phyloP scores from a whole-genome alignment of 2,888 invertebrate genomes.

The Zonitis immaculata region DNA sequence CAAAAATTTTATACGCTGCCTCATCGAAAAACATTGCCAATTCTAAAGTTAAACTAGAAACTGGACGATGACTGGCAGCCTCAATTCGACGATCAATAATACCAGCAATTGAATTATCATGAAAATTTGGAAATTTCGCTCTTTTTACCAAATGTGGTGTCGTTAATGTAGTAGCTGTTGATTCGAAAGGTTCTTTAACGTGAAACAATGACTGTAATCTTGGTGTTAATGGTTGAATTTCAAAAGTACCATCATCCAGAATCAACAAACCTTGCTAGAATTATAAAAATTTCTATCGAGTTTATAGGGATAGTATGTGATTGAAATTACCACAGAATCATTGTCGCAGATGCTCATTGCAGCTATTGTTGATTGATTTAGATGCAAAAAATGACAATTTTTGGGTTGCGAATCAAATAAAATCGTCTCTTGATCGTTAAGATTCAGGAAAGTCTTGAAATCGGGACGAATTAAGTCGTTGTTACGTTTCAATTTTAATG shows the following conservation, averaged over 20 bases:
- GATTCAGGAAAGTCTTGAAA: conserved; percentile 58
- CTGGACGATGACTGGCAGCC: conserved; percentile 23
- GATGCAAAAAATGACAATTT: conserved; percentile 64
- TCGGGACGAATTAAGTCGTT: conserved; percentile 56
- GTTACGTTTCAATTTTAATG: conserved; percentile 60
- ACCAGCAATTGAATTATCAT: conserved; percentile 24
- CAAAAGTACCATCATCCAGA: conserved; percentile 62
- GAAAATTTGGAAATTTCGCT: conserved; percentile 49
- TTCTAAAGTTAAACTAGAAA: conserved; percentile 58
- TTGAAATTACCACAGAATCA: conserved; percentile 56
- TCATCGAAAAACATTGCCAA: conserved; percentile 71
- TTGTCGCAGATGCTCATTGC: conserved; percentile 65
- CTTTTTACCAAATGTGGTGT: conserved; percentile 58
- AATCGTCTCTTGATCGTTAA: conserved; percentile 44
- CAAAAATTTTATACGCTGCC: conserved; percentile 65
- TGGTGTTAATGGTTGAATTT: conserved; percentile 60
- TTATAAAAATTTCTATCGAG: no score
- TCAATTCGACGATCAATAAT: conserved; percentile 9
- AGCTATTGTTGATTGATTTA: conserved; percentile 55
- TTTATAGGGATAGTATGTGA: no score
- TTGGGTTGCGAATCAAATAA: conserved; percentile 37
- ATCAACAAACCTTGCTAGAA: conserved; percentile 65
- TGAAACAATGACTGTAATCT: conserved; percentile 43
- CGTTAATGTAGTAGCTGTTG: conserved; percentile 26
- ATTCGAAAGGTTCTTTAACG: conserved; percentile 44